Base-by-base conservation (phyloP, 2,113 vertebrate genomes). In the Callipepla californica region DNA sequence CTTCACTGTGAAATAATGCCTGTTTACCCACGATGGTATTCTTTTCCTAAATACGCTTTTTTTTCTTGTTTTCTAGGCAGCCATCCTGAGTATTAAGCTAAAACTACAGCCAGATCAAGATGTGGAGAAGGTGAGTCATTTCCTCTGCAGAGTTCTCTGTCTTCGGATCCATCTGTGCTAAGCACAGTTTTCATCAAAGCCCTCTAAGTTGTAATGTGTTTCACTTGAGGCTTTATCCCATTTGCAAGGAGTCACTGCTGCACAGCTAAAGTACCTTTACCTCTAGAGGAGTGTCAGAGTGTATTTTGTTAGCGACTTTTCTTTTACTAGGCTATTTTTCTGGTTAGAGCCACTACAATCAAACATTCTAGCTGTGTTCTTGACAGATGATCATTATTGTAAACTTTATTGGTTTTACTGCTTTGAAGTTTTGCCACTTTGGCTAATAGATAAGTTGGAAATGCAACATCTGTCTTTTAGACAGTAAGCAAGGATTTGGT, bases 51-150 rank as follows among this genome's bases (percentile, higher is more conserved):
- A 87, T 40, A 11, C 34, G 44, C 65, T n/a, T 36, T 19, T 50
- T 73, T 53, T 59, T 26, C 16, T 50, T 96, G 30, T 85, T 92
- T 87, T 85, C 69, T 87, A 99, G 99, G 98, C 98, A n/a, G 94
- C 95, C 21, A 21, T 96, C 17, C 93, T 98, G 70, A 94, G 98
- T 73, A 97, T 96, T 7, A 98, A 98, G 85, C 95, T 99, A 83
- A 95, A 97, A 45, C 93, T 98, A 44, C 99, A 99, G 96, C 92
- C 96, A 13, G 97, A 98, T 26, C 97, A 98, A 40, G 95, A 98
- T 63, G 77, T 98, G 89, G 98, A 99, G 78, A 97, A 98, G 98
- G 99, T 99, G 75, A 98, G 98, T 81, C 23, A 87, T 85, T 92
- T 91, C 78, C 69, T 85, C 53, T 40, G 74, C 42, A 74, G 73